A percentile compares a stretch with the other conserved stretches of the same genome.
Conservation (phyloP, 2,888 invertebrate genomes). For the Drosophila dives region DNA sequence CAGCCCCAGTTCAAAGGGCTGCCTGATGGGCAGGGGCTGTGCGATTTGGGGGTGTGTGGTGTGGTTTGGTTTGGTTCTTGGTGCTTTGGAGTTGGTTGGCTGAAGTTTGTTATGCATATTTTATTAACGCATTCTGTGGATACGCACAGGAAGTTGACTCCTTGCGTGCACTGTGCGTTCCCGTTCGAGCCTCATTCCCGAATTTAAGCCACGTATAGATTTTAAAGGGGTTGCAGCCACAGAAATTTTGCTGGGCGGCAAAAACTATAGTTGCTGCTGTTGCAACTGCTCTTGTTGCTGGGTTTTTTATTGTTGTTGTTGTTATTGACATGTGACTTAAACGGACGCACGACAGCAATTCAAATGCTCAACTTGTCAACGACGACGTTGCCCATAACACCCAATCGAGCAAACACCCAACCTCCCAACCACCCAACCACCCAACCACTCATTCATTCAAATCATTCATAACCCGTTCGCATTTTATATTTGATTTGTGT, state of each 20-base stretch:
- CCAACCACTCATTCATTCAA: background rate
- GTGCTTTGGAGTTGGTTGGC: constrained; percentile 25
- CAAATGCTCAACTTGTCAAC: constrained; percentile 78
- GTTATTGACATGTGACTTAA: constrained; percentile 67
- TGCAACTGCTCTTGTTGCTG: constrained; percentile 30
- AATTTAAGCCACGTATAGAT: background rate
- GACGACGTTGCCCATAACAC: constrained; percentile 61
- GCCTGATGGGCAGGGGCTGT: background rate
- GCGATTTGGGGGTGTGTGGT: background rate
- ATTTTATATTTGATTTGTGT: constrained; percentile 71
- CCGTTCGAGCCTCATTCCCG: background rate
- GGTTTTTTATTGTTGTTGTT: constrained; percentile 33
- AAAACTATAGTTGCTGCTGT: constrained; percentile 35
- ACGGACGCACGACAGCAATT: constrained; percentile 74
- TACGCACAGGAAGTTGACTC: constrained; percentile 78
- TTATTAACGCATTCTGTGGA: constrained; percentile 77
- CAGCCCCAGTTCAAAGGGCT: constrained; percentile 30
- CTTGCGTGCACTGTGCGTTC: constrained; percentile 64
- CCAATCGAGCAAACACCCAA: constrained; percentile 19
- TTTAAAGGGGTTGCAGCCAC: constrained; percentile 46
- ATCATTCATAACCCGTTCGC: background rate
- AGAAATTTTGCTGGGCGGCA: constrained; percentile 18
- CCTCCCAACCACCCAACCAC: constrained; percentile 2
- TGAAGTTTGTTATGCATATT: constrained; percentile 78
- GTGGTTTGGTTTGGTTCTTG: constrained; percentile 1